A percentile compares a stretch with the other conserved stretches of the same genome.
phyloP scores from a whole-genome alignment of 2,888 invertebrate species.

The Pristionchus entomophagus region DNA sequence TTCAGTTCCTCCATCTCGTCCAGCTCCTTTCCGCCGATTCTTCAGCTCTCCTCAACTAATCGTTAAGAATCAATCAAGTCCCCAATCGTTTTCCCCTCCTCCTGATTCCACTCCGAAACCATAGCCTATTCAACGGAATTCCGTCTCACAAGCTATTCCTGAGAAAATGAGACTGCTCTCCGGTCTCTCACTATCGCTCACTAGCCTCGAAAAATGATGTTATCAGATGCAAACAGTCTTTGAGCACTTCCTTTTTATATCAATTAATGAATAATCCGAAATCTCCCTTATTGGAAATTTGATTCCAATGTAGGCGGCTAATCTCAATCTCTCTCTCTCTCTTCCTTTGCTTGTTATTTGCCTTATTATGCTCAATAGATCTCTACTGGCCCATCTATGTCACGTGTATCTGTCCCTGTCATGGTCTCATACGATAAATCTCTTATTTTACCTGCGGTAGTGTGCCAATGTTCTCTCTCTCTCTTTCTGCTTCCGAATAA shows the following conservation, averaged over 20 bases:
- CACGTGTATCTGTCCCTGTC: background rate
- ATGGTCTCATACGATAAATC: background rate
- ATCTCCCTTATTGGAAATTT: no score
- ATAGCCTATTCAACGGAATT: background rate
- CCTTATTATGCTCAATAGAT: slow-evolving; percentile 12
- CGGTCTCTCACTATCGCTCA: background rate
- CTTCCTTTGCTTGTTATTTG: no score
- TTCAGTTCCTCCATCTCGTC: background rate
- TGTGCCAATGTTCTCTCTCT: background rate
- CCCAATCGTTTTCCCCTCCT: background rate
- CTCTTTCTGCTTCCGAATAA: background rate
- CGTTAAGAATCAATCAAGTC: background rate
- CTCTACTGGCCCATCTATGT: background rate
- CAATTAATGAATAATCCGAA: no score
- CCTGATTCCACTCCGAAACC: background rate
- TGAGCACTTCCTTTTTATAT: no score
- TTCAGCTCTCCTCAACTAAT: background rate
- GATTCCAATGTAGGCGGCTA: no score
- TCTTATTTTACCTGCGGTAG: background rate
- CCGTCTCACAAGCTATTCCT: background rate
- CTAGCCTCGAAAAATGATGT: background rate
- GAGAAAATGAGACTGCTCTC: slow-evolving; percentile 14
- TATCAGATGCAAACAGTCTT: no score
- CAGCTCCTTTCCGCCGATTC: slow-evolving; percentile 9
- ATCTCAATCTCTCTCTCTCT: no score